Percentiles rank a stretch among this genome's conserved stretches.
These are phyloP conservation scores for Thymelicus lineola DNA, from an alignment of 2,888 invertebrate genomes.

Conservation along the genomic window DNA sequence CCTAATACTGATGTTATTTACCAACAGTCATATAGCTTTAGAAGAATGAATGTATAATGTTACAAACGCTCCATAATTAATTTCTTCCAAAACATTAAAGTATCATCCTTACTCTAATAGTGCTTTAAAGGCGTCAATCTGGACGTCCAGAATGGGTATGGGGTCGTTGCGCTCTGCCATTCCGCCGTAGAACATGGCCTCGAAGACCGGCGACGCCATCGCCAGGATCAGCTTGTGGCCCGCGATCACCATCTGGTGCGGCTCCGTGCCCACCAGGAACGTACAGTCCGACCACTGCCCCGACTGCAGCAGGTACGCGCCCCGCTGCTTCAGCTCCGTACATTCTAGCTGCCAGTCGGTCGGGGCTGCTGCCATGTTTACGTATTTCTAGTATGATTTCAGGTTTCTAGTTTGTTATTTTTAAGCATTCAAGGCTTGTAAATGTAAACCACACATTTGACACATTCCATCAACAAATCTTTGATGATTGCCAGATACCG, in stretches of 20 bases:
- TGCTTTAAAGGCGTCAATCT: constrained; percentile 94
- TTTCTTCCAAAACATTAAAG: too few relatives aligned
- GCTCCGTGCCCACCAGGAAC: constrained; percentile 92
- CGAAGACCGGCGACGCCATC: constrained; percentile 95
- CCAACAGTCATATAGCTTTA: too few relatives aligned
- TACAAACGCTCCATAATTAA: too few relatives aligned
- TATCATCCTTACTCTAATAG: constrained; percentile 87
- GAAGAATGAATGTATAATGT: too few relatives aligned
- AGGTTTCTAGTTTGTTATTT: background rate
- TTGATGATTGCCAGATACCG: too few relatives aligned
- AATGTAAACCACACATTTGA: background rate
- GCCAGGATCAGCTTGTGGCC: constrained; percentile 93
- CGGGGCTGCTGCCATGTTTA: constrained; percentile 79
- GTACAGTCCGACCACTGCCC: constrained; percentile 94
- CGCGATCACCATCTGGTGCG: constrained; percentile 89
- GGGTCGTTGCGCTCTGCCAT: constrained; percentile 92
- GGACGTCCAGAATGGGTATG: constrained; percentile 92
- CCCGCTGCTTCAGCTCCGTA: constrained; percentile 89
- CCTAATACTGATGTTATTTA: too few relatives aligned
- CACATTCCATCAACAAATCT: too few relatives aligned
- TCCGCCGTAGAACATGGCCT: constrained; percentile 94
- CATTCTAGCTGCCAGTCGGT: constrained; percentile 92
- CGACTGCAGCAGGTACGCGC: constrained; percentile 90
- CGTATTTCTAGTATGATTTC: too few relatives aligned
- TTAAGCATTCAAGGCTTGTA: too few relatives aligned